phyloP scores from a whole-genome alignment of 2,113 vertebrate species.

The Noctilio leporinus region DNA sequence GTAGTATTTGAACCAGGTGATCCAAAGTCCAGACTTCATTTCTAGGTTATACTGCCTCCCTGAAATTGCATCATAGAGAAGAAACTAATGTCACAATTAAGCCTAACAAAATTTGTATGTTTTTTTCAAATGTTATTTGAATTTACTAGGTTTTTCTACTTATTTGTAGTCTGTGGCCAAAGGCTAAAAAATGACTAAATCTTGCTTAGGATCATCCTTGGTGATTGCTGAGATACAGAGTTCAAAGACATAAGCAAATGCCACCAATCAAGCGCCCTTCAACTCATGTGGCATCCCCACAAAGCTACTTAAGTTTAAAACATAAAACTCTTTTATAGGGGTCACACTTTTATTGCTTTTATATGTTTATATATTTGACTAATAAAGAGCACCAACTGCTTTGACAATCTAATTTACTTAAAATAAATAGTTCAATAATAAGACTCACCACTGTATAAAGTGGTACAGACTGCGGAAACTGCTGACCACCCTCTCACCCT shows the following conservation, averaged over 20 bases:
- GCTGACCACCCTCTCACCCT: background rate
- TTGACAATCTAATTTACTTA: background rate
- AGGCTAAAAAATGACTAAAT: background rate
- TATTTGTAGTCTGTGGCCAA: background rate
- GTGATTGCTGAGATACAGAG: background rate
- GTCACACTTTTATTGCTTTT: background rate
- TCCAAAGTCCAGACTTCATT: background rate
- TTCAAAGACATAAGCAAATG: background rate
- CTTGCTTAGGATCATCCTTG: background rate
- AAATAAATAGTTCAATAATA: background rate
- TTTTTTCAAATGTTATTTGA: constrained; percentile 10
- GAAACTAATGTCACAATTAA: constrained; percentile 18
- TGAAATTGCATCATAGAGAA: background rate
- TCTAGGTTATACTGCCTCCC: background rate
- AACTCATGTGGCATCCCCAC: background rate
- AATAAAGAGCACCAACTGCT: constrained; percentile 10
- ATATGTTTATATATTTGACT: background rate
- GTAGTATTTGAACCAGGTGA: background rate
- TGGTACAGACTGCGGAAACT: background rate
- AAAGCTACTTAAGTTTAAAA: constrained; percentile 5
- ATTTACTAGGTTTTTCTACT: background rate
- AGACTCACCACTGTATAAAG: background rate
- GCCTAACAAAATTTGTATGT: background rate
- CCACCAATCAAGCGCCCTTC: background rate
- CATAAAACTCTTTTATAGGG: background rate